Percentiles rank a stretch among this genome's conserved stretches.
Conservation (phyloP, 2,888 invertebrate genomes). For the Agonopterix alstromeriana region DNA sequence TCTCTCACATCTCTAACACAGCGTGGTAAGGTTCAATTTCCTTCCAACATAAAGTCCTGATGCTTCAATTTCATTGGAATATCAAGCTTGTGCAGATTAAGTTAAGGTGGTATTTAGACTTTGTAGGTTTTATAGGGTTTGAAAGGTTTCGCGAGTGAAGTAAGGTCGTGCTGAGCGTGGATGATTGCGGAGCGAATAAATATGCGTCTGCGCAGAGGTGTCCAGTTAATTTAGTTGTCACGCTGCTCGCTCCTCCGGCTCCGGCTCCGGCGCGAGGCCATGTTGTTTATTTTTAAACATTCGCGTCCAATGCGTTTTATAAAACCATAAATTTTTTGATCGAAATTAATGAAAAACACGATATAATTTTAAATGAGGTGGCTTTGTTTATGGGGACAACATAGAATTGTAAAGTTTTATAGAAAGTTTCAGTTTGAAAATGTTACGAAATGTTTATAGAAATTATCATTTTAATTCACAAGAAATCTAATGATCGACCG, state of each 20-base stretch:
- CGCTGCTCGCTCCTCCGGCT: conserved; percentile 9
- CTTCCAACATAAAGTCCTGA: no score
- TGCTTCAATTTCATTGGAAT: no score
- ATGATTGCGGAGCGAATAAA: conserved; percentile 46
- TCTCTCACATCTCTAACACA: not conserved
- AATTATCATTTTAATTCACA: no score
- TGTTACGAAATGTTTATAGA: no score
- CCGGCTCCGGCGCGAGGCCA: not conserved
- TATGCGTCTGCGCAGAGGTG: conserved; percentile 21
- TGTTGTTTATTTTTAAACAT: conserved; percentile 28
- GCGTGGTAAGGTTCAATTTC: no score
- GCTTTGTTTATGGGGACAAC: not conserved
- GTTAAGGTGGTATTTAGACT: no score
- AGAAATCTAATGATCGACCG: no score
- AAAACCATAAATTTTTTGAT: conserved; percentile 7
- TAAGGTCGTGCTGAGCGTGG: conserved; percentile 25
- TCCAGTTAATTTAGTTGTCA: conserved; percentile 43
- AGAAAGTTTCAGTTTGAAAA: no score
- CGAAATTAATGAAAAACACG: conserved; percentile 9
- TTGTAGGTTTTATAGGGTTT: no score
- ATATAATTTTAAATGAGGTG: not conserved
- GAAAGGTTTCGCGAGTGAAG: not conserved
- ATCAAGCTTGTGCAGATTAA: no score
- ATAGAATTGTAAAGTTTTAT: no score
- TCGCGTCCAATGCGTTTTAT: conserved; percentile 7